phyloP scores from a whole-genome alignment of 2,888 invertebrate genomes.

The Rhaphigaster nebulosa region DNA sequence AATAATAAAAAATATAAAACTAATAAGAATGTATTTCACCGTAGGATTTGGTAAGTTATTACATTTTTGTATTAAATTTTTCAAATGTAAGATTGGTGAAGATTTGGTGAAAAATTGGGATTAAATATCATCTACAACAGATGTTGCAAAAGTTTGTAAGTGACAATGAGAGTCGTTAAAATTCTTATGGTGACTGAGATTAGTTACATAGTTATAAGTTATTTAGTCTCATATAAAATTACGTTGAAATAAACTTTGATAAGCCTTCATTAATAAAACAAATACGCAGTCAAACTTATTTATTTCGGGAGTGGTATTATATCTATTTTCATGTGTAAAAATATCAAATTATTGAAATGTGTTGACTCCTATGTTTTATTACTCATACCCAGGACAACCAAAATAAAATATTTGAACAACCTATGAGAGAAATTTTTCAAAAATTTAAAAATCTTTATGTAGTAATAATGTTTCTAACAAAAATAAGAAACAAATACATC shows the following conservation, averaged over 20 bases:
- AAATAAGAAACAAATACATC: not conserved
- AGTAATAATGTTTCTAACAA: not conserved
- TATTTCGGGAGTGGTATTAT: too few relatives aligned
- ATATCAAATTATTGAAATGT: not conserved
- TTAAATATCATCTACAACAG: not conserved
- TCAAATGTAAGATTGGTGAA: not conserved
- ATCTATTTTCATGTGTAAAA: not conserved
- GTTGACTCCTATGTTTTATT: too few relatives aligned
- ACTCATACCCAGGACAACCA: too few relatives aligned
- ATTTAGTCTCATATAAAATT: not conserved
- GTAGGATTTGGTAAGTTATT: constrained; percentile 30
- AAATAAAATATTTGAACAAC: too few relatives aligned
- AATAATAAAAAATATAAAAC: constrained; percentile 1
- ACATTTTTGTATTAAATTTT: not conserved
- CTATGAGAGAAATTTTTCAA: not conserved
- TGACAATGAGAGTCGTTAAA: too few relatives aligned
- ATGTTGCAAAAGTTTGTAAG: not conserved
- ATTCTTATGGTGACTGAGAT: too few relatives aligned
- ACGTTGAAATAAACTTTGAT: too few relatives aligned
- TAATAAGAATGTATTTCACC: constrained; percentile 26
- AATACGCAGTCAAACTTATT: too few relatives aligned
- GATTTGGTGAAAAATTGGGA: not conserved
- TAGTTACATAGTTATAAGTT: not conserved
- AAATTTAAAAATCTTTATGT: not conserved
- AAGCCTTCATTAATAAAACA: not conserved